phyloP scores from a whole-genome alignment of 2,113 vertebrate genomes.

The Stomatorhinus ivindoensis region DNA sequence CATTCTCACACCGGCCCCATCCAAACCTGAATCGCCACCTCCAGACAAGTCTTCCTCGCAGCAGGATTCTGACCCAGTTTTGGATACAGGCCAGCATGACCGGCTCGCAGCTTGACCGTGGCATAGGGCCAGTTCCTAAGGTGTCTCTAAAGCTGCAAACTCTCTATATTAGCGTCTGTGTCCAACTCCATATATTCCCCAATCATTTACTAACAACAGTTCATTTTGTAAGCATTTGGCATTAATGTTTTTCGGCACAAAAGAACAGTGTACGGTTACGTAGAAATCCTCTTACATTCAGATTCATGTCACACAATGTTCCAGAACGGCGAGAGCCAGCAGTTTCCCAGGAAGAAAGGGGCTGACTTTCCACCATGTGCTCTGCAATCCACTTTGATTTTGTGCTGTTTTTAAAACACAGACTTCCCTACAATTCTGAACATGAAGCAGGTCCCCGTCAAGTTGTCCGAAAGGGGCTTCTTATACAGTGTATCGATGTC shows the following conservation, averaged over 20 bases:
- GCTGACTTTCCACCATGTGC: constrained; percentile 6
- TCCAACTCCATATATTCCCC: background rate
- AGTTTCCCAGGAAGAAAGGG: background rate
- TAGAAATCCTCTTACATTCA: constrained; percentile 16
- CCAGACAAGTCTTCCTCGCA: constrained; percentile 3
- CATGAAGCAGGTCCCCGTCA: background rate
- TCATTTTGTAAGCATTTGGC: constrained; percentile 14
- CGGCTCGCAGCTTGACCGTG: background rate
- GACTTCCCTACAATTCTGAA: constrained; percentile 5
- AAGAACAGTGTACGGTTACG: background rate
- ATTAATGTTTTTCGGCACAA: constrained; percentile 1
- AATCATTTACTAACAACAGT: background rate
- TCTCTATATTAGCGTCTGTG: background rate
- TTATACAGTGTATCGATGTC: background rate
- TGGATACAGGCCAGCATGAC: background rate
- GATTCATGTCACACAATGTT: constrained; percentile 4
- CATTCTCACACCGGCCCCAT: constrained; percentile 53
- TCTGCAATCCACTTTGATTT: background rate
- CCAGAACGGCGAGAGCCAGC: background rate
- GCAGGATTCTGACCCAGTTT: background rate
- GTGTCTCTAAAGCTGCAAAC: background rate
- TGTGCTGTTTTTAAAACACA: background rate
- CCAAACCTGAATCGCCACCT: constrained; percentile 39
- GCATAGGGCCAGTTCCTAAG: background rate
- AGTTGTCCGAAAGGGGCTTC: background rate